Percentiles rank a stretch among this genome's conserved stretches.
These are phyloP conservation scores for Cyprinus carpio DNA, from an alignment of 2,113 vertebrate species.

Conservation along the genomic window DNA sequence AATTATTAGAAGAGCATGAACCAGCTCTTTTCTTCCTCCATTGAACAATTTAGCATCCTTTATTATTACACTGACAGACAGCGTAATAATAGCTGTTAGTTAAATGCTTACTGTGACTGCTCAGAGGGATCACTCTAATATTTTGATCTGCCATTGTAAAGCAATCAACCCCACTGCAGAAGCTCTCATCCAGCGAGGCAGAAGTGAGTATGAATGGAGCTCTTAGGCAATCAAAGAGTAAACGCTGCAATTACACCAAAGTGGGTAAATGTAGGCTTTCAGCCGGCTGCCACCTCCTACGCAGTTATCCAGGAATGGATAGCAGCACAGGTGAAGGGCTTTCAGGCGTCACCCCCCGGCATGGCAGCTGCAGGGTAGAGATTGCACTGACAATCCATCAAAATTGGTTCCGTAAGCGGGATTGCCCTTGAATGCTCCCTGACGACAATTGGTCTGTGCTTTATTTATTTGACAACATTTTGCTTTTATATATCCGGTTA, in stretches of 20 bases:
- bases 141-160: constrained; percentile 69
- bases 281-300: constrained; percentile 69
- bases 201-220: constrained; percentile 70
- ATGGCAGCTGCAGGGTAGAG: constrained; percentile 21
- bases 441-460: not conserved
- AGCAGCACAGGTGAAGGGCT: constrained; percentile 63
- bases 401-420: constrained; percentile 1
- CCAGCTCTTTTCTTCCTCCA: constrained; percentile 3
- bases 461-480: not conserved
- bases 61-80: constrained; percentile 55
- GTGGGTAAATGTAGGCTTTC: constrained; percentile 77
- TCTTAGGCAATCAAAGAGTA: constrained; percentile 70
- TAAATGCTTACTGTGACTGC: constrained; percentile 60
- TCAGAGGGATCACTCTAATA: constrained; percentile 63
- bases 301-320: constrained; percentile 63
- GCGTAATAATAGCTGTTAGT: constrained; percentile 62
- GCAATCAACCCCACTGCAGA: constrained; percentile 65
- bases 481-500: not conserved
- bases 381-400: constrained; percentile 32
- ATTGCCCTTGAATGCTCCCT: constrained; percentile 22
- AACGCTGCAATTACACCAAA: constrained; percentile 72
- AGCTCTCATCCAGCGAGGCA: constrained; percentile 65
- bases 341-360: constrained; percentile 36
- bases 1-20: not conserved
- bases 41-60: constrained; percentile 43